phyloP scores from a whole-genome alignment of 2,113 vertebrate species.

The Protomyctophum bolini region DNA sequence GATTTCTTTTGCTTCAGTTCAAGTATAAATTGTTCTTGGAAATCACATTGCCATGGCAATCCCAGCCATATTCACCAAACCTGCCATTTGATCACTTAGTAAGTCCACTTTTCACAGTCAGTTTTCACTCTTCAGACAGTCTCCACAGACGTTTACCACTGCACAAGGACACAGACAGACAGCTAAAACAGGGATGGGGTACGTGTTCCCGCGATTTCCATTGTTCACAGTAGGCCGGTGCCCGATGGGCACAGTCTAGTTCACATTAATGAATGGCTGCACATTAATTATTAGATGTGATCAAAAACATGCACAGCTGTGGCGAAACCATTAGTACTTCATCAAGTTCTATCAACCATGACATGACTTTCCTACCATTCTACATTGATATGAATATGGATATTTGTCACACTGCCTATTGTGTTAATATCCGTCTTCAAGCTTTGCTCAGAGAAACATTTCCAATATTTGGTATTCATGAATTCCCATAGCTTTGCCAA shows the following conservation, averaged over 20 bases:
- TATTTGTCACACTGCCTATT: neutral
- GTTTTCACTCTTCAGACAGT: too few species aligned
- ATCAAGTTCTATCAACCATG: neutral
- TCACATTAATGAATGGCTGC: slow-evolving; percentile 3
- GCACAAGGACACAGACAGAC: too few species aligned
- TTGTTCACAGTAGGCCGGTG: too few species aligned
- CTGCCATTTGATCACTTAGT: too few species aligned
- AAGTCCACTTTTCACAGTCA: too few species aligned
- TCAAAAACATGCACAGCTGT: neutral
- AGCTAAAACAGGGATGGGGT: too few species aligned
- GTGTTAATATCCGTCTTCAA: slow-evolving; percentile 14
- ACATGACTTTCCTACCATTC: slow-evolving; percentile 4
- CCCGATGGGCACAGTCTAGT: too few species aligned
- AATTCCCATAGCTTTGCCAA: neutral
- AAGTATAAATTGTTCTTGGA: slow-evolving; percentile 3
- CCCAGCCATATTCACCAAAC: too few species aligned
- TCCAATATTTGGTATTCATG: slow-evolving; percentile 24
- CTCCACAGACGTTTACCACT: too few species aligned
- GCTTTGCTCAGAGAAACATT: neutral
- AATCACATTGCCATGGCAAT: neutral
- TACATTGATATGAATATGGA: slow-evolving; percentile 2
- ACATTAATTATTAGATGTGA: slow-evolving; percentile 3
- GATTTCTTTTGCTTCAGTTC: neutral
- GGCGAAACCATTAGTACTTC: neutral
- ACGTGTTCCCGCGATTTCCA: neutral